Evolutionary conservation across 2,888 invertebrate genomes (phyloP).

Genomic region (Diarsia rubi): DNA sequence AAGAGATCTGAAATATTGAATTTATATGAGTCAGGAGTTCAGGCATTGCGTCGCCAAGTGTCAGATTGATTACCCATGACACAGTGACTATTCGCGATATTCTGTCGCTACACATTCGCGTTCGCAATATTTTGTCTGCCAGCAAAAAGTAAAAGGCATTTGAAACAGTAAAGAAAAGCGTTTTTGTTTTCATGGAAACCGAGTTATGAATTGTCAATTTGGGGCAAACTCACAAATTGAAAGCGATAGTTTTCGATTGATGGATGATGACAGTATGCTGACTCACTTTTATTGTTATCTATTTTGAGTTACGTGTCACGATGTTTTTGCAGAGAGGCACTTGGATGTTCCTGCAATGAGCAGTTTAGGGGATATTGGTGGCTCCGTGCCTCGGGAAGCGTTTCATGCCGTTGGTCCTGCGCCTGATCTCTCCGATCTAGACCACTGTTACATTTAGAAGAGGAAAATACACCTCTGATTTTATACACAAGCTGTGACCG

Average conservation of each 20-base stretch:
- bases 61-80: neutral
- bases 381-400: no score
- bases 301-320: slow-evolving; percentile 1
- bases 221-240: neutral
- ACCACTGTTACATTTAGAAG: no score
- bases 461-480: neutral
- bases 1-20: neutral
- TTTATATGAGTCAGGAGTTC: neutral
- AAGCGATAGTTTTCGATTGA: slow-evolving; percentile 12
- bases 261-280: slow-evolving; percentile 5
- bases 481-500: neutral
- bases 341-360: neutral
- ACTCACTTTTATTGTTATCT: neutral
- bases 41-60: no score
- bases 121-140: neutral
- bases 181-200: neutral
- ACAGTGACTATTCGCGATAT: neutral
- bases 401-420: neutral
- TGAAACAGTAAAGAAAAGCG: neutral
- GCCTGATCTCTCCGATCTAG: neutral
- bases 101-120: no score
- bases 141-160: neutral
- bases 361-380: neutral
- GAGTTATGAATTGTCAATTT: neutral
- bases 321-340: neutral